Base-by-base conservation (phyloP, 2,888 invertebrate genomes). In the Acronicta aceris region DNA sequence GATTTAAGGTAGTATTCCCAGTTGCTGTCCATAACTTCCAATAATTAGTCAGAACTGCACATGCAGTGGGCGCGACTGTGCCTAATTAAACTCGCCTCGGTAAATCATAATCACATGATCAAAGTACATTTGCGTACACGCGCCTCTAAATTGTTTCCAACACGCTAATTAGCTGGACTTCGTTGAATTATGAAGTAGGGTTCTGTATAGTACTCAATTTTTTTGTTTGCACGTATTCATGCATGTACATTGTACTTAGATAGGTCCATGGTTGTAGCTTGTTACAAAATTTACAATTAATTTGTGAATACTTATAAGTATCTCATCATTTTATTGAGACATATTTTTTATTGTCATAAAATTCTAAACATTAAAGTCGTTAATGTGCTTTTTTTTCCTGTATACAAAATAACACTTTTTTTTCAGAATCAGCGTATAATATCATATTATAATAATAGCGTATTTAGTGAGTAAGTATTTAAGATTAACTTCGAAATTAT, bases 81-180 rank as follows among this genome's bases (percentile, higher is more conserved):
- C 61, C 67, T 72, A 79, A 81, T 77, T 81, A 74, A 69, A 65
- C 45, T 43, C 54, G 40, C 58, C 30, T 42, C 67, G 64, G 76
- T 81, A 77, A 76, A 81, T 80, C 82, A 81, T 76, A 82, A 74
- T 71, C 71, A 75, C 78, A 74, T 74, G 68, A 74, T 68, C 66
- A 74, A 71, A 69, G 68, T 69, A 62, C 72, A 71, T 76, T 75
- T 76, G 76, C 74, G 76, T 69, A 76, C 74, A 74, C 74, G 72
- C 65, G 76, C 65, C 68, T 68, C 65, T 67, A 74, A 81, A 83
- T 82, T 83, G 77, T 82, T 81, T 78, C 67, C 60, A 76, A 74
- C 81, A 83, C 82, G 81, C 78, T 80, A 81, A 81, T 84, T 81
- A 65, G 69, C 48, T 61, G 64, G 58, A 63, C 52, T 65, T 72